These are phyloP conservation scores for Anabacerthia variegaticeps DNA, from an alignment of 2,797 vertebrate species.

Conservation along the genomic window DNA sequence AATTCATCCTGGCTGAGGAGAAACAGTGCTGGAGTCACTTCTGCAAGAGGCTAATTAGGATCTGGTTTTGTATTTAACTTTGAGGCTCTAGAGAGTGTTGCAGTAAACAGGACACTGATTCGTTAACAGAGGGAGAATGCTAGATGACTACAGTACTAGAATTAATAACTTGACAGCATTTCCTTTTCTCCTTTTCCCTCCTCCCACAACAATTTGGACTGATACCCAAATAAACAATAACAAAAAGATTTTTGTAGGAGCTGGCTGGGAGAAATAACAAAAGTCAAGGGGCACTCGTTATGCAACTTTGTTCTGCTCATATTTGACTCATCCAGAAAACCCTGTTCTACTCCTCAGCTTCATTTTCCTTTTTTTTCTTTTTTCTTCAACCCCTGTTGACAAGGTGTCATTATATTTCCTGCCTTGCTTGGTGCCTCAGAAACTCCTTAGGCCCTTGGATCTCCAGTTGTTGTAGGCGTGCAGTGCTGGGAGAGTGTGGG, in stretches of 20 bases:
- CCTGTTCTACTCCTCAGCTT: conserved; percentile 4
- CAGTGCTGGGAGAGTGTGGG: not conserved
- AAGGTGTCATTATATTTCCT: not conserved
- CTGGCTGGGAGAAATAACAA: conserved; percentile 51
- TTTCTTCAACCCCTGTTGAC: not conserved
- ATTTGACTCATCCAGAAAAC: conserved; percentile 43
- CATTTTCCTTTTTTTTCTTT: not conserved
- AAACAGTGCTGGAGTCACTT: not conserved
- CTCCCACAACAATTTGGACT: conserved; percentile 63
- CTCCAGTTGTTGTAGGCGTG: not conserved
- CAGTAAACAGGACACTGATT: conserved; percentile 34
- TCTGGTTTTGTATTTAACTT: conserved; percentile 27
- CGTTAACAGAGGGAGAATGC: not conserved
- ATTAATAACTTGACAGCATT: conserved; percentile 52
- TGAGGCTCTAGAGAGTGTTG: not conserved
- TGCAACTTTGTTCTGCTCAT: conserved; percentile 22
- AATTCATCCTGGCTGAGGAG: not conserved
- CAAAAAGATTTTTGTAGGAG: conserved; percentile 57
- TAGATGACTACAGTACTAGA: conserved; percentile 21
- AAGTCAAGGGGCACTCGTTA: conserved; percentile 51
- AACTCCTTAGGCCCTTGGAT: not conserved
- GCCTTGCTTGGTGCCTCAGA: not conserved
- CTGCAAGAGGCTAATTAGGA: not conserved
- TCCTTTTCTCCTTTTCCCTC: conserved; percentile 41
- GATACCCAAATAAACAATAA: conserved; percentile 68